Evolutionary conservation across 2,797 vertebrate genomes (phyloP), one percentile per base, ranked within the genome.

Genomic region (Tangara arthus): DNA sequence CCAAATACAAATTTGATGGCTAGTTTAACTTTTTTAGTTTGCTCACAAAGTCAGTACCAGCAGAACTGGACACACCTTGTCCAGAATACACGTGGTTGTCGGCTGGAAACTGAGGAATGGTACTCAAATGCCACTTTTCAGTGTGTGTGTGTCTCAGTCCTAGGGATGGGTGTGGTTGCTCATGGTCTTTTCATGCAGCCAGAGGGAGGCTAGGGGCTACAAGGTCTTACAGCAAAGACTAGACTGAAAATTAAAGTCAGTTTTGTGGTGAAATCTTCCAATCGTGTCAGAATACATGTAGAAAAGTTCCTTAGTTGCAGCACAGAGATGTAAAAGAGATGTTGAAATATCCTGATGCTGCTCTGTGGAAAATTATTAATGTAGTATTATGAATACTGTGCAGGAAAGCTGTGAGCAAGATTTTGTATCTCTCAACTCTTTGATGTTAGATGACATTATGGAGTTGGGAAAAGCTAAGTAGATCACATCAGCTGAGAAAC

Each of bases 401-500:
- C 15, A 11, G 55, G 68, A 85, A 87, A 80, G 34, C 55, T 91
- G 24, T 21, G 27, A 72, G 75, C 28, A 49, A 56, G 69, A 20
- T 72, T 57, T 72, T 77, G 1, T 65, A 13, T 73, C 91, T 88
- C 50, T 44, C 20, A 79, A 5, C 24, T 52, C 85, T 94, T 94
- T 94, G 73, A 82, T 94, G 73, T 84, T 73, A 39, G 73, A 41
- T 87, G 80, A 20, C 30, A 30, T 90, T 69, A 52, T 9, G 30
- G 46, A 90, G 50, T 22, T 79, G 76, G 80, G 52, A 72, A 84
- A 82, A 76, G 42, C 0, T 0, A 60, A 91, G 63, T 44, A 79
- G 87, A 82, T 94, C 1, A 0, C 66, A 72, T 82, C 82, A 89
- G 65, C 76, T 91, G 91, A 65, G 87, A 81, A 93, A 81, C 79